These are phyloP conservation scores for Dusona sp. DNA, from an alignment of 2,888 invertebrate genomes.

Conservation along the genomic window DNA sequence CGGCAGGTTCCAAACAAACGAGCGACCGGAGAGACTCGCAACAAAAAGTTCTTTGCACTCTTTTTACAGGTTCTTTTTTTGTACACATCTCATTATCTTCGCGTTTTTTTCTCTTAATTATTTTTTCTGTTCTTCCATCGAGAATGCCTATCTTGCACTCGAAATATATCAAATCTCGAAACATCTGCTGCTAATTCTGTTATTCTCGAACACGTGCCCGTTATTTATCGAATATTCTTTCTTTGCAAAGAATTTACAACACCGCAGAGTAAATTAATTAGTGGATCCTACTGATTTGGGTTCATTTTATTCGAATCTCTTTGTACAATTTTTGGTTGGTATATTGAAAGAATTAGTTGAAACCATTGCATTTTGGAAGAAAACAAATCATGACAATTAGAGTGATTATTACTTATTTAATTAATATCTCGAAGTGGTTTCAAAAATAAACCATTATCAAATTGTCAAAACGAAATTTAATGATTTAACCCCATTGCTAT, in stretches of 20 bases:
- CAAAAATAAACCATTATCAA: neutral
- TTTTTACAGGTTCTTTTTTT: slow-evolving; percentile 10
- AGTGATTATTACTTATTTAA: neutral
- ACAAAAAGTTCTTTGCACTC: neutral
- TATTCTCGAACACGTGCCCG: neutral
- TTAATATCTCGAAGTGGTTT: neutral
- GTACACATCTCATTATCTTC: slow-evolving; percentile 4
- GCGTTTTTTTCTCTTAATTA: neutral
- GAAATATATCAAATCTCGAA: neutral
- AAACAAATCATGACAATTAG: neutral
- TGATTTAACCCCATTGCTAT: neutral
- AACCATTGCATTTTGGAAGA: neutral
- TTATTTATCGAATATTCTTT: neutral
- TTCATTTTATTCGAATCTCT: neutral
- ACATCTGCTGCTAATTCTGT: slow-evolving; percentile 12
- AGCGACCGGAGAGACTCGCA: neutral
- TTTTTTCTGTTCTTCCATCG: slow-evolving; percentile 10
- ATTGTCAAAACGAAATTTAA: neutral
- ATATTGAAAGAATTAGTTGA: neutral
- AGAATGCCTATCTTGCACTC: neutral
- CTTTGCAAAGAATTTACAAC: neutral
- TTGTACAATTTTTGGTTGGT: neutral
- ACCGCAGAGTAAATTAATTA: neutral
- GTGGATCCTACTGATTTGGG: neutral
- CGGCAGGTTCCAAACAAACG: slow-evolving; percentile 1